Evolutionary conservation across 2,888 invertebrate species (phyloP), one percentile per base, ranked within the genome.

Genomic region (Willowsia nigromaculata): DNA sequence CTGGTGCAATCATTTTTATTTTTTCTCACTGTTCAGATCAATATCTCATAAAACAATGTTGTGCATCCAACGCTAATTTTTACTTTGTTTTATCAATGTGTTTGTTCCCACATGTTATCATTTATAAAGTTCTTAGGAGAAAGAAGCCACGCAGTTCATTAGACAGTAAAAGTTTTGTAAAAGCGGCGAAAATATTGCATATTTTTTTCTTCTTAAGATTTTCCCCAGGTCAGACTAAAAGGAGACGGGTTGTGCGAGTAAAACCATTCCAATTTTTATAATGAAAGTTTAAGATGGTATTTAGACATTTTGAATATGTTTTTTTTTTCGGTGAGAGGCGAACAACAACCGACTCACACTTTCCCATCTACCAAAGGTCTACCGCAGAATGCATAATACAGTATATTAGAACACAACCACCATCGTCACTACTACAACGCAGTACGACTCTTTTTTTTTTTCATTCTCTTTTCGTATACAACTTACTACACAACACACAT

Each of bases 301-400:
- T 80, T 56, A 80, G 56, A 81, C 81, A 81, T 81, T 81, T 62
- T 80, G 37, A 80, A 40, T 68, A 40, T 40, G 68, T 68, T 68
- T 7, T n/a, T 40, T 22, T 22, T n/a, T n/a, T n/a, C n/a, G n/a
- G n/a, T n/a, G 68, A 22, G 68, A 37, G 40, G 40, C 37, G 40
- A 68, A 68, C 68, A 22, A 68, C 68, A 40, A 9, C 33, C 33
- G 22, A 22, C 15, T 1, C 68, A 40, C 80, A 56, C 56, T 80
- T 56, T 56, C 37, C 37, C 56, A 18, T 40, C 40, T 65, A 56
- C 22, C 68, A 1, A 68, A 25, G 83, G 68, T 83, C 83, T 83
- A 83, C 83, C 83, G 83, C 83, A 83, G 83, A 68, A 83, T 47
- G 47, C 82, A 62, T 65, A 65, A 59, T 81, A 62, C 47, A 82